Base-by-base conservation (phyloP, 2,113 vertebrate genomes). In the Chloebia gouldiae region DNA sequence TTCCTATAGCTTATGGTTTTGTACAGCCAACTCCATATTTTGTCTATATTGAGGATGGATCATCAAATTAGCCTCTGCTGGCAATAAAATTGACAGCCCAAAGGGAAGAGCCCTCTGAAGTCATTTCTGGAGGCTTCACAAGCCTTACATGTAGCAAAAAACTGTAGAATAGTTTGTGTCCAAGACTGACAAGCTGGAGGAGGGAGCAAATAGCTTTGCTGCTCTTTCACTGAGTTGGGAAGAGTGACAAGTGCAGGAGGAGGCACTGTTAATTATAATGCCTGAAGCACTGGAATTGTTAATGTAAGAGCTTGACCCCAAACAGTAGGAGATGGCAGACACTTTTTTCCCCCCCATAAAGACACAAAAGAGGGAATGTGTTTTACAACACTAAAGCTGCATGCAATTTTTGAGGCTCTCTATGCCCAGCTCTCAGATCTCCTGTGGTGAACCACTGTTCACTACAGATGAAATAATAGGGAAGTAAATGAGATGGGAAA, bases 201-300 rank as follows among this genome's bases (percentile, higher is more conserved):
- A 84, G 21, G 15, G 24, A 70, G 47, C 9, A 66, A 80, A 77
- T 2, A 16, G 33, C 63, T 95, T 53, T 77, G 45, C 76, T 70
- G 59, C 54, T 50, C 5, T 86, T 82, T 66, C 68, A 54, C 27
- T 22, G 76, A 73, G 25, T 13, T 83, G 64, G 75, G 79, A 47
- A 68, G 73, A 69, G 20, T 64, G 86, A 56, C 86, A 81, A 86
- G 63, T 76, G 50, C 76, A 83, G 64, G 54, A 92, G 42, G 59
- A 90, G 45, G 47, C 56, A 27, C 88, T 66, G 68, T 78, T 95
- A 93, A 92, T 95, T 95, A 73, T 73, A 86, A 88, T 86, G 68
- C 82, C 68, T 77, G 82, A 77, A 93, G 90, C 84, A 51, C 61
- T 71, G 69, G 72, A 92, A 92, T 84, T 87, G 84, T 78, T 94